phyloP scores from a whole-genome alignment of 1,140 invertebrate genomes.

The Aricia agestis region DNA sequence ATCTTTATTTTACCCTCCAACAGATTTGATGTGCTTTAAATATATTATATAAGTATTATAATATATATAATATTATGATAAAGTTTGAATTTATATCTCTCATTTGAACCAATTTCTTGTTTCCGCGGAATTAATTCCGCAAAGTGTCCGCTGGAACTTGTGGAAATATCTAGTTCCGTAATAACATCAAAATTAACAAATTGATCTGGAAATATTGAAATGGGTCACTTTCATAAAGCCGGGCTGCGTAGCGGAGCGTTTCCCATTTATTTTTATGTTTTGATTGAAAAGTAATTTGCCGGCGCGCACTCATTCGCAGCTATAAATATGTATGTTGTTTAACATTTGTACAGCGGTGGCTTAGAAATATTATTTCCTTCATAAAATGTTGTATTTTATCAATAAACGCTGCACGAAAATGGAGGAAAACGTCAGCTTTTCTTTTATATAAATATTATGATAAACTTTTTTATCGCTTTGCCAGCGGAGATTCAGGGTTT shows the following conservation, averaged over 20 bases:
- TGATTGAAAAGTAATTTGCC: background rate
- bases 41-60: too few species aligned
- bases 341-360: background rate
- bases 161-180: background rate
- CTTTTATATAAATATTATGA: background rate
- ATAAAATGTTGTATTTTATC: background rate
- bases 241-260: background rate
- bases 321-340: background rate
- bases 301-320: background rate
- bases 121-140: too few species aligned
- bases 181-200: background rate
- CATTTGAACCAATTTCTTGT: too few species aligned
- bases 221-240: background rate
- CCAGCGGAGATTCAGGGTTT: too few species aligned
- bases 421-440: background rate
- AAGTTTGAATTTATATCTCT: too few species aligned
- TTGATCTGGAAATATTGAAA: background rate
- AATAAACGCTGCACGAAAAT: background rate
- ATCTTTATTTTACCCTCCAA: background rate
- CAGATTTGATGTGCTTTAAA: background rate
- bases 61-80: too few species aligned
- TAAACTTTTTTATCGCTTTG: too few species aligned
- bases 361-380: background rate
- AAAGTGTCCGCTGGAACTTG: too few species aligned
- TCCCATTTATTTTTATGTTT: conserved; percentile 1